These are phyloP conservation scores for Athrips mouffetella DNA, from an alignment of 2,888 invertebrate genomes.

Conservation along the genomic window DNA sequence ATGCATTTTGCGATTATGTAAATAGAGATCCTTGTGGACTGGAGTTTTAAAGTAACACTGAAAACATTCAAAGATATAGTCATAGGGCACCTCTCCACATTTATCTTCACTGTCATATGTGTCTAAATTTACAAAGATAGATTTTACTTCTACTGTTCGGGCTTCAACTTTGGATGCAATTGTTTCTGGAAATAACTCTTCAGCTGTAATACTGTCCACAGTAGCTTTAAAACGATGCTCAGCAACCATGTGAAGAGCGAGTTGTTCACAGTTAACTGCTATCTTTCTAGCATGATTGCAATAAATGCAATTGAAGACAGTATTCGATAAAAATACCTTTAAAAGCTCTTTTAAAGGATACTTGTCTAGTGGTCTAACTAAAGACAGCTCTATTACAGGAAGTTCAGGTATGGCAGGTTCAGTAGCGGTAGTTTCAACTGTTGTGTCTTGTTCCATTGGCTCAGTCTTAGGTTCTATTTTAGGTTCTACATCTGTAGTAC, in stretches of 20 bases:
- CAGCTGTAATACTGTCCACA: constrained; percentile 86
- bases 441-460: constrained; percentile 40
- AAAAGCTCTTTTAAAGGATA: constrained; percentile 84
- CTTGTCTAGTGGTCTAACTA: constrained; percentile 86
- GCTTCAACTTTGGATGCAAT: constrained; percentile 83
- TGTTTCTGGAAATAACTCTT: constrained; percentile 84
- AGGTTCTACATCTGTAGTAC: constrained; percentile 32
- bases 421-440: constrained; percentile 50
- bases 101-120: constrained; percentile 81
- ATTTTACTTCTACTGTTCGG: constrained; percentile 79
- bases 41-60: constrained; percentile 88
- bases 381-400: constrained; percentile 82
- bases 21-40: constrained; percentile 89
- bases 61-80: constrained; percentile 89
- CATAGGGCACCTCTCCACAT: constrained; percentile 76
- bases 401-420: constrained; percentile 70
- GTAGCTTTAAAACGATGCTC: constrained; percentile 89
- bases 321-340: constrained; percentile 84
- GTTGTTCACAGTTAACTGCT: constrained; percentile 89
- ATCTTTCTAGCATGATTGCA: constrained; percentile 92
- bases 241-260: constrained; percentile 87
- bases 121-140: constrained; percentile 84
- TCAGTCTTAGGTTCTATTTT: constrained; percentile 57
- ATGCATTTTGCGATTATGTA: constrained; percentile 92
- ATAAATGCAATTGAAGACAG: constrained; percentile 86